Evolutionary conservation across 2,888 invertebrate species (phyloP).

Genomic region (Mystacides longicornis): DNA sequence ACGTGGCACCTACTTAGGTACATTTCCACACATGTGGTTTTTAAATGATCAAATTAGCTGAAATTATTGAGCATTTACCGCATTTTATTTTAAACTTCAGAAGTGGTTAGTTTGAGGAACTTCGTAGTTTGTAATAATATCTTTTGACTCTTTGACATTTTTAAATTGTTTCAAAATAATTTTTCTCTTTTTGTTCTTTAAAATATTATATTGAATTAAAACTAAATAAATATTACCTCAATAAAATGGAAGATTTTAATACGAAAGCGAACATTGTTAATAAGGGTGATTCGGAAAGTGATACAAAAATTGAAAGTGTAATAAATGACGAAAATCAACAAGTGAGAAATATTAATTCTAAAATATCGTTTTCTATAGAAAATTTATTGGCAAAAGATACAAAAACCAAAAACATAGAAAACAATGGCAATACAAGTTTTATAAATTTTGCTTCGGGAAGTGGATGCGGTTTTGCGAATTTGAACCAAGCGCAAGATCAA

Average conservation of each 20-base stretch:
- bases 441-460: not conserved
- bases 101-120: not conserved
- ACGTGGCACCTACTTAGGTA: constrained; percentile 10
- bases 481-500: not conserved
- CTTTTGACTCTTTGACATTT: no score
- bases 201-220: not conserved
- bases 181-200: no score
- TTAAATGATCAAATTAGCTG: constrained; percentile 21
- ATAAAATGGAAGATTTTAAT: not conserved
- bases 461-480: not conserved
- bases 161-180: no score
- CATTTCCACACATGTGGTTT: constrained; percentile 5
- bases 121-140: not conserved
- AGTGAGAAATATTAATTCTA: constrained; percentile 9
- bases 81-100: constrained; percentile 12
- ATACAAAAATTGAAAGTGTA: not conserved
- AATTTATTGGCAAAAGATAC: constrained; percentile 17
- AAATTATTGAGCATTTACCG: constrained; percentile 20
- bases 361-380: constrained; percentile 24
- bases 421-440: not conserved
- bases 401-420: not conserved
- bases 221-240: not conserved
- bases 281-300: not conserved
- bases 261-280: not conserved
- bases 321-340: not conserved